Evolutionary conservation across 2,797 vertebrate genomes (phyloP), one percentile per base, ranked within the genome.

Genomic region (Fistularia commersonii): DNA sequence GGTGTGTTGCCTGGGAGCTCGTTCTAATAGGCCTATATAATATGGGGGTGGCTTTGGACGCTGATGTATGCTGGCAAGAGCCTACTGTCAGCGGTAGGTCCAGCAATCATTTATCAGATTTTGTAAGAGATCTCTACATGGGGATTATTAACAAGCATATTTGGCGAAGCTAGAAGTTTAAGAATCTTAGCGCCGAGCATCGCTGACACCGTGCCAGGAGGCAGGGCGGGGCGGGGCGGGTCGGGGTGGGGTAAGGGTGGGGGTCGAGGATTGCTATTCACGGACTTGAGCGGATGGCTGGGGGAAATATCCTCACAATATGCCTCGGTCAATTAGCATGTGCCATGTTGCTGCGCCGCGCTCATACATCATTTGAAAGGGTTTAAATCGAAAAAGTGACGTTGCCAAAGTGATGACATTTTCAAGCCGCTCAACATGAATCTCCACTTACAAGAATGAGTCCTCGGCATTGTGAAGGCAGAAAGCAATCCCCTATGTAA

Each of bases 61-160:
- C 72, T 71, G 87, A 89, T 85, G 74, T 64, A 80, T 82, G 72
- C 77, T 48, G 63, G 67, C 77, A 87, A 80, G 87, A 72, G 83
- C 78, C 53, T 56, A 55, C 87, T 86, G 82, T 88, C 83, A 87
- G 81, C 40, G 41, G 57, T 8, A 23, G 62, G 76, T 83, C 66
- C 43, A 40, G 69, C 70, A 70, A 82, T 87, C 82, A 88, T 86
- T 61, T 11, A 83, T 88, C 74, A 51, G 62, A 48, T 72, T 88
- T 77, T 76, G 72, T 72, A 87, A 84, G 46, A 69, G 62, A 77
- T 81, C 64, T 80, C 67, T 68, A 77, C 65, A 82, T 74, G 72
- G 75, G 71, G 62, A 74, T 84, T 89, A 87, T 89, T 85, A 86
- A 83, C 69, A 81, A 71, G 58, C 23, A 47, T 47, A n/a, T 46